phyloP scores from a whole-genome alignment of 2,888 invertebrate species.

The Helicoverpa assulta region DNA sequence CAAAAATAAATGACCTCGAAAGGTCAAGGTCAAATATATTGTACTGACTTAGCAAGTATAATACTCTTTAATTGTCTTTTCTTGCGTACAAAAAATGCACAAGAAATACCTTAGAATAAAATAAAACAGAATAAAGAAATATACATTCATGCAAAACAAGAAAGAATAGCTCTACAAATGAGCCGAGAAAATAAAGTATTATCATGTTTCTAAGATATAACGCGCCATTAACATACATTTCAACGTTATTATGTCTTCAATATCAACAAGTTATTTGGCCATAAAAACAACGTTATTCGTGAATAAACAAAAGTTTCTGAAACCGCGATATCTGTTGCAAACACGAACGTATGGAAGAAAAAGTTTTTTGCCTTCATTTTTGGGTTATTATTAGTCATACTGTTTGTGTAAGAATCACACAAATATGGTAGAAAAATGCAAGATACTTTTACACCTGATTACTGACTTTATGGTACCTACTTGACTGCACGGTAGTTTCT shows the following conservation, averaged over 20 bases:
- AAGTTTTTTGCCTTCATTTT: background rate
- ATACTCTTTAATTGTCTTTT: background rate
- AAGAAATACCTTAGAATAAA: no score
- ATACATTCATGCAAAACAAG: background rate
- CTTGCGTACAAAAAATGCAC: background rate
- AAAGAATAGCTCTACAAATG: background rate
- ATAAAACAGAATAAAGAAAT: background rate
- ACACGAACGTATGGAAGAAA: conserved; percentile 22
- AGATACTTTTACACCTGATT: no score
- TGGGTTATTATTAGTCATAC: no score
- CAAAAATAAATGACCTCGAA: background rate
- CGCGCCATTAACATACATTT: conserved; percentile 12
- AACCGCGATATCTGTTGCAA: conserved; percentile 17
- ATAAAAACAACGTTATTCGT: conserved; percentile 25
- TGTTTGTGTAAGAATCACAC: no score
- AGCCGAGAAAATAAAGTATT: conserved; percentile 3
- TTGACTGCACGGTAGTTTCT: no score
- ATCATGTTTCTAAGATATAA: conserved; percentile 16
- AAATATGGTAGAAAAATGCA: no score
- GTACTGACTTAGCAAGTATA: no score
- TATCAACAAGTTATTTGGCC: conserved; percentile 29
- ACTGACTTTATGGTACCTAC: no score
- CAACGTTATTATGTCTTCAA: conserved; percentile 18
- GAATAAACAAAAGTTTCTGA: conserved; percentile 6
- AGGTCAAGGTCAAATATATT: background rate